These are phyloP conservation scores for Catostylus mosaicus DNA, from an alignment of 30 jellyfish, hydroid and myxozoan species.

Conservation along the genomic window DNA sequence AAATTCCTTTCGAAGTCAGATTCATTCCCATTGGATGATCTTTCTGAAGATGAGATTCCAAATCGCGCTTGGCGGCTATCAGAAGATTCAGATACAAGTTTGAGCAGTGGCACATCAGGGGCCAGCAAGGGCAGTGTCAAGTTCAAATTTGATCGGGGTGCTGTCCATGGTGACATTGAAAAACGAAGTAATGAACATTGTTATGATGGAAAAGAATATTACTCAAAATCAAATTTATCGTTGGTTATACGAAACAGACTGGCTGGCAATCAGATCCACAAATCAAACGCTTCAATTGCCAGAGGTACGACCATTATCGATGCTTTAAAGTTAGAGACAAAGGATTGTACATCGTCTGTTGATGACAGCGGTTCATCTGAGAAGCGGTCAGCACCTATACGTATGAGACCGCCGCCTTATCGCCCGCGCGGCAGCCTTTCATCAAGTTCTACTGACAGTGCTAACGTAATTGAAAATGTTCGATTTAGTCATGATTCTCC, in stretches of 20 bases:
- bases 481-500: conserved; percentile 44
- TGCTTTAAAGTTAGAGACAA: conserved; percentile 56
- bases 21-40: conserved; percentile 33
- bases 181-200: not conserved
- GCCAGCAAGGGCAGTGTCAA: conserved; percentile 60
- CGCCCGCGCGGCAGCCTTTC: conserved; percentile 49
- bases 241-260: conserved; percentile 51
- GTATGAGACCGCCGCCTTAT: conserved; percentile 14
- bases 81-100: conserved; percentile 71
- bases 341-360: conserved; percentile 53
- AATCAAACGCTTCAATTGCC: conserved; percentile 44
- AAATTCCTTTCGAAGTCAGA: conserved; percentile 25
- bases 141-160: conserved; percentile 29
- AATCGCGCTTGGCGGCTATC: conserved; percentile 53
- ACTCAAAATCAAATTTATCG: conserved; percentile 48
- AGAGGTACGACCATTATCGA: conserved; percentile 72
- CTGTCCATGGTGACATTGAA: not conserved
- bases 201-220: conserved; percentile 37
- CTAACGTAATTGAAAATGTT: conserved; percentile 40
- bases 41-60: conserved; percentile 61
- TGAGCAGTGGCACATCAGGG: conserved; percentile 62
- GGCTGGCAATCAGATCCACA: conserved; percentile 39
- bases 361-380: conserved; percentile 25
- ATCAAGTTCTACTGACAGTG: conserved; percentile 63
- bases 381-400: conserved; percentile 8